Evolutionary conservation across 2,888 invertebrate genomes (phyloP), one percentile per base, ranked within the genome.

Genomic region (Frankliniella fusca): DNA sequence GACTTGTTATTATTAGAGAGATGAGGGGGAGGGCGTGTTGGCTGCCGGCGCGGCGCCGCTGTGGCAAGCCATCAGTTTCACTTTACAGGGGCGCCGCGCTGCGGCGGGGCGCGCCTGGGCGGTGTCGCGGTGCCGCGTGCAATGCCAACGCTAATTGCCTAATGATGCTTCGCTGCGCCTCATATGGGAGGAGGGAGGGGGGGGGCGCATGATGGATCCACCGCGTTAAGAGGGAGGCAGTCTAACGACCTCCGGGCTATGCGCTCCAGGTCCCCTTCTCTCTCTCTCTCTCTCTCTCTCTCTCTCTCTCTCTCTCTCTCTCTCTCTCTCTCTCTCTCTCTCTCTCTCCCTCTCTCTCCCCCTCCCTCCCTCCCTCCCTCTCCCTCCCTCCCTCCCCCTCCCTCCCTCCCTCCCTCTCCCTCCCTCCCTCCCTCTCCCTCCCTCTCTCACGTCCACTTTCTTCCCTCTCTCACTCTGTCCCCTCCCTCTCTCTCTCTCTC

Each of bases 51-150:
- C 23, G 11, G n/a, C 70, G 70, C 23, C 70, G 70, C 23, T 23
- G 70, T 27, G 70, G 70, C 38, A 61, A 27, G 70, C 70, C 70
- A 76, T 76, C 70, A 76, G 70, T 76, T 76, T 76, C 70, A 76
- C 70, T 76, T 76, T 76, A 76, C 70, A 61, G 61, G 61, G 70
- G 70, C 27, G 70, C 27, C 27, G 70, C 70, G 70, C 27, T 27
- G 70, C 23, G 70, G 15, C 20, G 61, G 61, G 61, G 70, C 27
- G 11, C 7, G 9, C 23, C 70, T 0, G 0, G 70, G 23, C 70
- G 23, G 23, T 70, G 70, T 23, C 54, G 15, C 54, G 54, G 54
- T 54, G 54, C 54, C 54, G 18, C 54, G 70, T 27, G 23, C 70
- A 27, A 12, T 76, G 70, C 70, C 70, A 38, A 76, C 70, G 70